Evolutionary conservation across 2,888 invertebrate genomes (phyloP).

Genomic region (Drosophila antonietae): DNA sequence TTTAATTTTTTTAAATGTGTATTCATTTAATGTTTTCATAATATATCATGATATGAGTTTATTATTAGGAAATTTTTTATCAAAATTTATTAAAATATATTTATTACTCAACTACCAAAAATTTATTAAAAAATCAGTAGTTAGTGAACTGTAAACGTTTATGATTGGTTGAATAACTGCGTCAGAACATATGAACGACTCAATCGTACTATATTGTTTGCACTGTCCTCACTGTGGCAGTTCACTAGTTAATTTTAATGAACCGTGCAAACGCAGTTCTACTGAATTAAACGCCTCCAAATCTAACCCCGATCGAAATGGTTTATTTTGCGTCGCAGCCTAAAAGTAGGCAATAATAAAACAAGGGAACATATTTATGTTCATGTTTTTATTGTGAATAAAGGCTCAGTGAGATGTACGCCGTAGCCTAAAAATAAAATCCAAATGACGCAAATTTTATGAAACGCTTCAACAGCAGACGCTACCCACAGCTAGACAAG

Average conservation of each 20-base stretch:
- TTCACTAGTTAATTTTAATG: background rate
- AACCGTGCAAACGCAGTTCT: background rate
- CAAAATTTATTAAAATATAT: background rate
- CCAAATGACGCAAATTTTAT: constrained; percentile 61
- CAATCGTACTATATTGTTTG: too few species aligned
- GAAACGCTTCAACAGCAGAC: constrained; percentile 43
- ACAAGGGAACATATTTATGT: constrained; percentile 19
- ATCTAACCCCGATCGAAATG: constrained; percentile 1
- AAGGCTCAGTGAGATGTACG: constrained; percentile 28
- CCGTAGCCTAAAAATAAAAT: constrained; percentile 61
- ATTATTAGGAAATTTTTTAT: background rate
- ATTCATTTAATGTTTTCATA: too few species aligned
- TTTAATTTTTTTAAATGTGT: too few species aligned
- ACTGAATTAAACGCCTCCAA: background rate
- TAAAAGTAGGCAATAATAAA: constrained; percentile 52
- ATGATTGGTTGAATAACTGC: background rate
- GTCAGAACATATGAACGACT: background rate
- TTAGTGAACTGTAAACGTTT: background rate
- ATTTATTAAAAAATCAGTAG: background rate
- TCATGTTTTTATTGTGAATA: constrained; percentile 31
- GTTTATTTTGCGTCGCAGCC: constrained; percentile 58
- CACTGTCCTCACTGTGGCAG: background rate
- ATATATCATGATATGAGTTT: too few species aligned
- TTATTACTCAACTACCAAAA: background rate
- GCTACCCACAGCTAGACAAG: constrained; percentile 22